Conservation (phyloP, 2,797 vertebrate species). For the Syngnathus rostellatus region DNA sequence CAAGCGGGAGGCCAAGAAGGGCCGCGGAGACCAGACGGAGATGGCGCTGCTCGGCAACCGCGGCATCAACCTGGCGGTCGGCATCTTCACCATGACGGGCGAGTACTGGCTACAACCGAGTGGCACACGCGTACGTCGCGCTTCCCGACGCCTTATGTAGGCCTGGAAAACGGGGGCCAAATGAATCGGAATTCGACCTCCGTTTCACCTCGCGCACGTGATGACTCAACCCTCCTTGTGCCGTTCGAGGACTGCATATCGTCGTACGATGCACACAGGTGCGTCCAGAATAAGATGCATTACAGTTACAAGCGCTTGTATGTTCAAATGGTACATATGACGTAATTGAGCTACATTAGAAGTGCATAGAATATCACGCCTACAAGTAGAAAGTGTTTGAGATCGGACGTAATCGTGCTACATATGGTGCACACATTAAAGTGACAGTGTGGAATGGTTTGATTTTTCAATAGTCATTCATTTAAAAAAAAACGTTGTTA, state of each 20-base stretch:
- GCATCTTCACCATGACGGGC: slow-evolving; percentile 63
- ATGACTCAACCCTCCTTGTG: background rate
- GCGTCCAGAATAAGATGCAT: too few relatives aligned
- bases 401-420: background rate
- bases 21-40: slow-evolving; percentile 46
- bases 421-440: background rate
- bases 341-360: background rate
- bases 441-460: too few relatives aligned
- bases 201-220: slow-evolving; percentile 1
- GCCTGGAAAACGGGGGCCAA: background rate
- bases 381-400: too few relatives aligned
- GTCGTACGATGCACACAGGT: background rate
- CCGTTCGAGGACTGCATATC: background rate
- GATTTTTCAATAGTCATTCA: too few relatives aligned
- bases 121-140: too few relatives aligned
- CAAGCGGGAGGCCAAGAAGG: slow-evolving; percentile 42
- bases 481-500: too few relatives aligned
- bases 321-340: background rate
- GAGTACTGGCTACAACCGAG: slow-evolving; percentile 15
- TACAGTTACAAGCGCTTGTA: too few relatives aligned
- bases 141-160: too few relatives aligned
- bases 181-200: background rate
- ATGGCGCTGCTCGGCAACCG: slow-evolving; percentile 56
- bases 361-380: too few relatives aligned
- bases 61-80: slow-evolving; percentile 53